Evolutionary conservation across 2,113 vertebrate species (phyloP).

Genomic region (Toxotes jaculatrix): DNA sequence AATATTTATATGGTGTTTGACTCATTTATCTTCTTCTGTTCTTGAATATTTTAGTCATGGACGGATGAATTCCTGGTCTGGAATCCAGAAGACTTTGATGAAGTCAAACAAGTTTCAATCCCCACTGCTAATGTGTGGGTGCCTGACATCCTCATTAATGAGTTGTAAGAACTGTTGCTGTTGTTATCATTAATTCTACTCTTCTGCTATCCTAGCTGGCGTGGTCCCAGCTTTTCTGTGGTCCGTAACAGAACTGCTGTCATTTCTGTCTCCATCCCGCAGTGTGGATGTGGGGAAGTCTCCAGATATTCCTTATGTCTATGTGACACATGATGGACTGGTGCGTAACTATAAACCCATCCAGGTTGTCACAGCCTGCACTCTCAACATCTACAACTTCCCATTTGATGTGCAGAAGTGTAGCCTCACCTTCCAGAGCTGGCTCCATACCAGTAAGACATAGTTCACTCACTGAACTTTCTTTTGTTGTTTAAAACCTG

Average conservation of each 20-base stretch:
- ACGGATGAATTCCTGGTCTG: slow-evolving; percentile 95
- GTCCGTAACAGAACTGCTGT: background rate
- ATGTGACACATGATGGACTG: slow-evolving; percentile 87
- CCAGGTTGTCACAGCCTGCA: slow-evolving; percentile 96
- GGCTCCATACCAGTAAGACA: slow-evolving; percentile 94
- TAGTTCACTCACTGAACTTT: background rate
- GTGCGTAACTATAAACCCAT: slow-evolving; percentile 97
- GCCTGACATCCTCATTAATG: slow-evolving; percentile 97
- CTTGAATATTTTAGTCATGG: slow-evolving; percentile 87
- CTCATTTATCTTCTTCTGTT: background rate
- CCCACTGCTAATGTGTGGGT: slow-evolving; percentile 93
- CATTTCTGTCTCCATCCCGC: slow-evolving; percentile 21
- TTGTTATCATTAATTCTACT: background rate
- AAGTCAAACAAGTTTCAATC: slow-evolving; percentile 91
- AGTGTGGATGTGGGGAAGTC: slow-evolving; percentile 97
- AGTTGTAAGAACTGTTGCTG: slow-evolving; percentile 89
- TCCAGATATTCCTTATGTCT: slow-evolving; percentile 94
- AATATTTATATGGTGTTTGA: background rate
- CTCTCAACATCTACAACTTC: slow-evolving; percentile 98
- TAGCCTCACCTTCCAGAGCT: slow-evolving; percentile 97
- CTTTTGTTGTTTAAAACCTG: too few relatives aligned
- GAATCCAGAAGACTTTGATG: slow-evolving; percentile 91
- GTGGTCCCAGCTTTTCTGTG: accelerated
- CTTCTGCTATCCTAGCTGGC: accelerated
- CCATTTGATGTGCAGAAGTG: slow-evolving; percentile 98